A percentile compares a stretch with the other conserved stretches of the same genome.
phyloP scores from a whole-genome alignment of 1,140 invertebrate genomes.

The Zaprionus lachaisei region DNA sequence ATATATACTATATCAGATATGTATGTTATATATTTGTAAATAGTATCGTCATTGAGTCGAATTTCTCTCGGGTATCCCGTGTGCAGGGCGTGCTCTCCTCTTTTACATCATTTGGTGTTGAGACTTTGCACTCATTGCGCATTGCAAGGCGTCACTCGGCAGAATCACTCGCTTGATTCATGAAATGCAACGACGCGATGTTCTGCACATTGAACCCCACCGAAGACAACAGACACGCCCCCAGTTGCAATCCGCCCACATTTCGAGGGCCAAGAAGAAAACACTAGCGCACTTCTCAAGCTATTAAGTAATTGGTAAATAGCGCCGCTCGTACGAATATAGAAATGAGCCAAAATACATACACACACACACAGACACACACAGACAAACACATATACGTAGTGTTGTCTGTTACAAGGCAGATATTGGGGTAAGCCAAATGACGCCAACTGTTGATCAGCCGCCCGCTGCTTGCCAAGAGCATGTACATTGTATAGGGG shows the following conservation, averaged over 20 bases:
- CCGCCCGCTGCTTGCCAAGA: slow-evolving; percentile 33
- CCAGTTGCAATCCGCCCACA: slow-evolving; percentile 9
- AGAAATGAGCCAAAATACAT: slow-evolving; percentile 37
- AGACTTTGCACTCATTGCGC: slow-evolving; percentile 35
- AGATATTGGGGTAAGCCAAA: slow-evolving; percentile 12
- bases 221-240: slow-evolving; percentile 17
- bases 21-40: background rate
- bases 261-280: slow-evolving; percentile 30
- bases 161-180: slow-evolving; percentile 80
- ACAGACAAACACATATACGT: background rate
- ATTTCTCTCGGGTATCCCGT: slow-evolving; percentile 40
- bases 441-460: slow-evolving; percentile 54
- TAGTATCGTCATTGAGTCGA: background rate
- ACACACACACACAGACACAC: background rate
- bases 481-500: slow-evolving; percentile 21
- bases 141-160: slow-evolving; percentile 39
- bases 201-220: slow-evolving; percentile 37
- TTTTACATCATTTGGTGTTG: slow-evolving; percentile 35
- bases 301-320: slow-evolving; percentile 77
- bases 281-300: slow-evolving; percentile 43
- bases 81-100: slow-evolving; percentile 66
- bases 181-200: slow-evolving; percentile 55
- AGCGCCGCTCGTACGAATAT: slow-evolving; percentile 48
- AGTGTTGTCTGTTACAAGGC: slow-evolving; percentile 12
- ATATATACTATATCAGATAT: background rate